Evolutionary conservation across 2,797 vertebrate species (phyloP).

Genomic region (Thamnophis elegans): DNA sequence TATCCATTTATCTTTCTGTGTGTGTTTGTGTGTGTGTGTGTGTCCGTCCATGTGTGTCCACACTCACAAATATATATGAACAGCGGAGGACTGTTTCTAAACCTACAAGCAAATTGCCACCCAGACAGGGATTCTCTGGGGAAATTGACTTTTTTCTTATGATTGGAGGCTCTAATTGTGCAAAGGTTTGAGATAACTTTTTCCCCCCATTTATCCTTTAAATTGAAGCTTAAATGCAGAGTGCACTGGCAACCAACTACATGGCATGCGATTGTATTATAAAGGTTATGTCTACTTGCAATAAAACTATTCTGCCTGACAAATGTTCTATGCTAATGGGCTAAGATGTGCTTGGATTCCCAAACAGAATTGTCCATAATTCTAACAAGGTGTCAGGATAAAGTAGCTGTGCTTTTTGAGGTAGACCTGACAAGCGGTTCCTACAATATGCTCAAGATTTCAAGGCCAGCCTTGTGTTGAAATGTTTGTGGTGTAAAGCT

Average conservation of each 20-base stretch:
- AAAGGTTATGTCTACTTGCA: conserved; percentile 9
- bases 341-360: conserved; percentile 24
- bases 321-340: conserved; percentile 32
- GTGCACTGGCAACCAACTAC: background rate
- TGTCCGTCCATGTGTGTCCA: background rate
- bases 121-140: background rate
- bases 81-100: conserved; percentile 21
- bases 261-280: conserved; percentile 28
- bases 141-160: conserved; percentile 21
- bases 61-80: no score
- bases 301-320: conserved; percentile 25
- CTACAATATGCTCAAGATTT: background rate
- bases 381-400: conserved; percentile 22
- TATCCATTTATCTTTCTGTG: background rate
- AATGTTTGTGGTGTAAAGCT: background rate
- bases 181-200: conserved; percentile 1
- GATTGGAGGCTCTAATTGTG: conserved; percentile 20
- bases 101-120: conserved; percentile 5
- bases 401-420: background rate
- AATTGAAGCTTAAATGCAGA: conserved; percentile 9
- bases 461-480: background rate
- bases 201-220: conserved; percentile 20
- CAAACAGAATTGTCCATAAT: conserved; percentile 4
- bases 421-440: background rate
- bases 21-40: background rate